phyloP scores from a whole-genome alignment of 2,888 invertebrate species.

The Drosophila limbata region DNA sequence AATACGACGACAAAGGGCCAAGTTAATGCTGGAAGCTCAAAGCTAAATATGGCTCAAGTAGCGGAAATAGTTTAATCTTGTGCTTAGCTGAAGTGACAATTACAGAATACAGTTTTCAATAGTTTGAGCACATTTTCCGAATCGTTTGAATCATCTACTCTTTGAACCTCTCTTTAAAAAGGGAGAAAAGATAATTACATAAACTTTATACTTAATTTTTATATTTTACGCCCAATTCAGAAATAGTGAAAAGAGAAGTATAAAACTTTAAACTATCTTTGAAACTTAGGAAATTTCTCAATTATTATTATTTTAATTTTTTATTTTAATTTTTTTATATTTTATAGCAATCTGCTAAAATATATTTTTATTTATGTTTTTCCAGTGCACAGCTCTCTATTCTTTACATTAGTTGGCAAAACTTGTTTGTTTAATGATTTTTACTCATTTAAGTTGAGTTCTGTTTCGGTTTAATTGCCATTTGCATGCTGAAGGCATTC shows the following conservation, averaged over 20 bases:
- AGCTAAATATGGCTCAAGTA: conserved; percentile 1
- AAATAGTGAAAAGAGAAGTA: too few species aligned
- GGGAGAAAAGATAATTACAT: not conserved
- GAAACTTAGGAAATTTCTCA: too few species aligned
- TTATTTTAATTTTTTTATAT: too few species aligned
- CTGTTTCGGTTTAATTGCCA: conserved; percentile 11
- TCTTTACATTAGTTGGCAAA: not conserved
- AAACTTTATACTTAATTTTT: not conserved
- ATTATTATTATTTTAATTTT: too few species aligned
- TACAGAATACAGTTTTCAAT: not conserved
- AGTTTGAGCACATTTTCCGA: not conserved
- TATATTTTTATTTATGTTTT: not conserved
- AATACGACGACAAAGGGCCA: conserved; percentile 16
- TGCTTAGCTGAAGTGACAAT: not conserved
- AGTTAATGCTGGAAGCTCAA: conserved; percentile 1
- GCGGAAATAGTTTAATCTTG: conserved; percentile 5
- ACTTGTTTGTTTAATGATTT: conserved; percentile 1
- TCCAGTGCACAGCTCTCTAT: not conserved
- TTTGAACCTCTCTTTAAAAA: too few species aligned
- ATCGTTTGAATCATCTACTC: not conserved
- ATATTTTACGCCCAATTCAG: not conserved
- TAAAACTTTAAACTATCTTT: too few species aligned
- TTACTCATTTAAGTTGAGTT: not conserved
- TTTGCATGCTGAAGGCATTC: conserved; percentile 14
- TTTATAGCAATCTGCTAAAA: not conserved